Conservation (phyloP, 1,140 invertebrate species). For the Cotesia typhae region DNA sequence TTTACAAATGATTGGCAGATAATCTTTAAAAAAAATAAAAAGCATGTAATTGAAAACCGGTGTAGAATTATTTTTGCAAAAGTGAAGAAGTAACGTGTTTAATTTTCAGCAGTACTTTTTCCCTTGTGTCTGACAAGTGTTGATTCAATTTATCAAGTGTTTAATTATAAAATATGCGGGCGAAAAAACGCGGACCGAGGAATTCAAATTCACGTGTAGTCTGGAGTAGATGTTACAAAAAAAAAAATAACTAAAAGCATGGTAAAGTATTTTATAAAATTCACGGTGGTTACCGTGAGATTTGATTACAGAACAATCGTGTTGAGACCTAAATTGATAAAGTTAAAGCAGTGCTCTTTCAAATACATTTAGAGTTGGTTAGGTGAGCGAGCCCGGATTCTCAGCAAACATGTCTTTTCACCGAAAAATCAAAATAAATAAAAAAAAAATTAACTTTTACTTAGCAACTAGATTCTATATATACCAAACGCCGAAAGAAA, state of each 20-base stretch:
- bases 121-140: too few species aligned
- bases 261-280: constrained; percentile 1
- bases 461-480: too few species aligned
- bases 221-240: not conserved
- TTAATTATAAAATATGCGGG: too few species aligned
- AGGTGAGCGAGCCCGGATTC: not conserved
- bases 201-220: not conserved
- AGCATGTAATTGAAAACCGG: too few species aligned
- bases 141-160: too few species aligned
- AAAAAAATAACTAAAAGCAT: too few species aligned
- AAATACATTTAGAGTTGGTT: not conserved
- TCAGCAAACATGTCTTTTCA: not conserved
- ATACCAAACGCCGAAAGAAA: not conserved
- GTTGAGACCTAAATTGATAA: constrained; percentile 9
- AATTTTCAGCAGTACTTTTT: too few species aligned
- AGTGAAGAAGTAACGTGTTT: too few species aligned
- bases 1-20: too few species aligned
- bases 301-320: not conserved
- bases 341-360: constrained; percentile 8
- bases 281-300: not conserved
- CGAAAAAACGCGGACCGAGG: too few species aligned
- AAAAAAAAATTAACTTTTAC: not conserved
- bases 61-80: too few species aligned
- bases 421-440: not conserved
- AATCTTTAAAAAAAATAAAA: too few species aligned